Base-by-base conservation (phyloP, 2,113 vertebrate genomes). In the Corydoras sp. region DNA sequence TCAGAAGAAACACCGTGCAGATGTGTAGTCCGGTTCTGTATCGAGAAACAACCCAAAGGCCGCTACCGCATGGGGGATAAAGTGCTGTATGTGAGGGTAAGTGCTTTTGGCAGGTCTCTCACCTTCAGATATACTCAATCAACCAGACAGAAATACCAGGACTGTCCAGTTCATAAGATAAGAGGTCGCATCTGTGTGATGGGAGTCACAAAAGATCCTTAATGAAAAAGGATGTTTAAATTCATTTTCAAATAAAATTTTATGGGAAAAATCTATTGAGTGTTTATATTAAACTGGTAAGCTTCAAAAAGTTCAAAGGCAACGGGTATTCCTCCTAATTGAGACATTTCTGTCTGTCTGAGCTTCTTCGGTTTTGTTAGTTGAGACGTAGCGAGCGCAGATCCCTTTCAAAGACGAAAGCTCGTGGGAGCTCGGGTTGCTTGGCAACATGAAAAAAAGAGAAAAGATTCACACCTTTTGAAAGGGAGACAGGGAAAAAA, bases 1-100 rank as follows among this genome's bases (percentile, higher is more conserved):
- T 93, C 90, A 68, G 93, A 97, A 86, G 93, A 94, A 62, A 92
- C 94, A 2, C 93, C 95, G 63, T 99, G 97, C 84, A 93, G 92
- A 84, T 99, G 97, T 78, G 88, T 91, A 0, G 88, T 58, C 67
- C 95, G 88, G 69, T 99, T 98, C 82, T 92, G 88, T 30, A 93
- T 99, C 79, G 95, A 99, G 80, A 93, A 94, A 65, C 94, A 98
- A 65, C 96, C 96, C 4, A 95, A 98, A 85, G 93, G 95, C 62
- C 89, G 93, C 73, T 99, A 99, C 81, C 91, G 95, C 72, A 91
- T 99, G 49, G 97, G 97, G 70, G 97, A 99, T 72, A 99, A 98
- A 90, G 93, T 99, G 71, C 92, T 98, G 49, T 98, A 97, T 72
- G 93, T 99, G 69, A 90, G 97, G 89, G 97, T 99, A 88, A 92